Evolutionary conservation across 2,888 invertebrate species (phyloP).

Genomic region (Invenusta paracnida): DNA sequence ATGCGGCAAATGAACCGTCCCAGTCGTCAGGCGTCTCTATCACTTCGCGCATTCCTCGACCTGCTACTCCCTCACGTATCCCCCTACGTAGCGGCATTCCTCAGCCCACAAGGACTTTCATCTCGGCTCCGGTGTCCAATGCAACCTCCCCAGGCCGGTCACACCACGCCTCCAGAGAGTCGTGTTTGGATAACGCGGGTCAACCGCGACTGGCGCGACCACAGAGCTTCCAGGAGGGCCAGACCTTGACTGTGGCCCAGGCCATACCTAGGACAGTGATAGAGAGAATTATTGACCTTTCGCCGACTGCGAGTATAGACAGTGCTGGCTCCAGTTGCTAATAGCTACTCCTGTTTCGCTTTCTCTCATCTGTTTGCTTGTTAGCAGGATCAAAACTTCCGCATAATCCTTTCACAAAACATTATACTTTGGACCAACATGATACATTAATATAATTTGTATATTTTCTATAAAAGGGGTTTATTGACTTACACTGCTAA

Average conservation of each 20-base stretch:
- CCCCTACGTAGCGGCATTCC: not conserved
- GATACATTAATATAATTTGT: no score
- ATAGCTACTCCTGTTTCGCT: no score
- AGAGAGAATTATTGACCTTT: not conserved
- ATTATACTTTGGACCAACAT: no score
- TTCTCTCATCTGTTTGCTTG: no score
- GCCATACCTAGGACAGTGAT: not conserved
- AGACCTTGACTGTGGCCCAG: not conserved
- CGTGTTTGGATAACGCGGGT: not conserved
- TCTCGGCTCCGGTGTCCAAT: not conserved
- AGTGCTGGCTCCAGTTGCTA: not conserved
- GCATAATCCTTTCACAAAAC: no score
- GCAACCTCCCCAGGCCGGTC: not conserved
- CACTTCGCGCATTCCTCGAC: not conserved
- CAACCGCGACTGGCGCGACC: not conserved
- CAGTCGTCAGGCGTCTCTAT: no score
- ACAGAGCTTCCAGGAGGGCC: slow-evolving; percentile 11
- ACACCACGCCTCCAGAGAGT: not conserved
- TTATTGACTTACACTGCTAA: no score
- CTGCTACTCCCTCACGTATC: not conserved
- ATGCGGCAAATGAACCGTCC: no score
- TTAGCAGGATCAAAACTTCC: no score
- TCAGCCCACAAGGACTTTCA: not conserved
- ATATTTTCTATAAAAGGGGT: no score
- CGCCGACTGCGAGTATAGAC: not conserved